phyloP scores from a whole-genome alignment of 2,888 invertebrate genomes.

The Acleris emargana region DNA sequence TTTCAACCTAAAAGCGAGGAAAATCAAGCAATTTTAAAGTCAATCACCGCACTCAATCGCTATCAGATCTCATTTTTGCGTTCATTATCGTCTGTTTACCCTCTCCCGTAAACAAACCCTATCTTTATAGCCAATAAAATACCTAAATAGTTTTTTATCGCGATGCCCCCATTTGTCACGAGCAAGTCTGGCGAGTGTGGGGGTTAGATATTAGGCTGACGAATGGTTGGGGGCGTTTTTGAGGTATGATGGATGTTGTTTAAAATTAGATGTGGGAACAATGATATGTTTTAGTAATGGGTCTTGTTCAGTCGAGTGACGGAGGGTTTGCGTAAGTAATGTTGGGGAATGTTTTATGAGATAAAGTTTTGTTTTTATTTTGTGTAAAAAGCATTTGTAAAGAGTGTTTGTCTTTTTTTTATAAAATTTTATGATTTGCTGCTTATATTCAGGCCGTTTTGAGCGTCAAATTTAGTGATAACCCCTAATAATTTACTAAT shows the following conservation, averaged over 20 bases:
- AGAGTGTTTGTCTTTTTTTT: too few species aligned
- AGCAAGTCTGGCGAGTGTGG: conserved; percentile 45
- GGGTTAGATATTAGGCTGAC: conserved; percentile 32
- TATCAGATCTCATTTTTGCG: conserved; percentile 25
- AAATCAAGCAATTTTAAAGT: conserved; percentile 11
- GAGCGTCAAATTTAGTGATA: too few species aligned
- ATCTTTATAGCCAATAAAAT: conserved; percentile 65
- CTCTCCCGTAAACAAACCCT: conserved; percentile 43
- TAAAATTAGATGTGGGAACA: conserved; percentile 28
- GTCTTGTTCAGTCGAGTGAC: background rate
- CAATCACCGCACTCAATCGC: conserved; percentile 16
- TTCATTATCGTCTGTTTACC: conserved; percentile 7
- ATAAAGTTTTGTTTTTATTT: too few species aligned
- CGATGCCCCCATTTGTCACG: conserved; percentile 59
- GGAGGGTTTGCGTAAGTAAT: too few species aligned
- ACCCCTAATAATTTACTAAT: too few species aligned
- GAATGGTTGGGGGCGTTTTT: conserved; percentile 30
- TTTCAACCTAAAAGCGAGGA: background rate
- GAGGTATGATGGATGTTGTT: conserved; percentile 33
- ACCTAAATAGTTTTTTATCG: conserved; percentile 68
- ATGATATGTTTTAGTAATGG: conserved; percentile 17
- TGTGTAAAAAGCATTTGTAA: too few species aligned
- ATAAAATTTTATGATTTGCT: too few species aligned
- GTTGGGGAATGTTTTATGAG: too few species aligned
- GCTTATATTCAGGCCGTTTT: too few species aligned